Base-by-base conservation (phyloP, 2,113 vertebrate genomes). In the Grammomys surdaster region DNA sequence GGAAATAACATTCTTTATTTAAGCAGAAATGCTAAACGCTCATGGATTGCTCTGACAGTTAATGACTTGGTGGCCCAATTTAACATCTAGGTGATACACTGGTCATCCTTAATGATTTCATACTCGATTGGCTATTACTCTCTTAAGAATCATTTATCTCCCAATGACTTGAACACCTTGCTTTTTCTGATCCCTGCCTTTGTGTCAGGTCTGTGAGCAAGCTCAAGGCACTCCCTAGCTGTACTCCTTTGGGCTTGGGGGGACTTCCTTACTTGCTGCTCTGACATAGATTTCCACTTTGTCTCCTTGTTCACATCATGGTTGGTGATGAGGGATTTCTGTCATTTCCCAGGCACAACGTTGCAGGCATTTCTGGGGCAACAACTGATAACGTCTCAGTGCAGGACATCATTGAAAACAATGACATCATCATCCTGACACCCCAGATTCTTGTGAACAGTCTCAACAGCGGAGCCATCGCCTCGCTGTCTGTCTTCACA, bases 381-480 rank as follows among this genome's bases (percentile, higher is more conserved):
- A 98, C 93, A n/a, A 72, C 56, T 73, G 98, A 96, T 54, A 92
- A 9, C 56, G 3, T 95, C 36, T 97, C 97, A 3, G 85, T 98
- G 96, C 91, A 96, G 36, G 88, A 96, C 22, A 78, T 98, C 24
- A 81, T 99, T 84, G 87, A 98, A 31, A 90, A 89, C 88, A 98
- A 93, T 58, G 99, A 99, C 88, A 98, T 99, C 87, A 97, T 99
- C 80, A 92, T 99, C 90, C 87, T 99, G 95, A 99, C 98, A 0
- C 99, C 99, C 28, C 99, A 99, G 98, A 99, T 99, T 95, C 98
- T 99, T 89, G 96, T 99, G 95, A 99, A 99, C 88, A 97, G 76
- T 43, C 97, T 99, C 3, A 87, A 97, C 43, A 86, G 92, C 4
- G 96, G 97, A 48, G 97, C 95, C 1, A 1, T 99, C 67, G 56